These are phyloP conservation scores for Panthera uncia DNA, from an alignment of 2,113 vertebrate species.

Conservation along the genomic window DNA sequence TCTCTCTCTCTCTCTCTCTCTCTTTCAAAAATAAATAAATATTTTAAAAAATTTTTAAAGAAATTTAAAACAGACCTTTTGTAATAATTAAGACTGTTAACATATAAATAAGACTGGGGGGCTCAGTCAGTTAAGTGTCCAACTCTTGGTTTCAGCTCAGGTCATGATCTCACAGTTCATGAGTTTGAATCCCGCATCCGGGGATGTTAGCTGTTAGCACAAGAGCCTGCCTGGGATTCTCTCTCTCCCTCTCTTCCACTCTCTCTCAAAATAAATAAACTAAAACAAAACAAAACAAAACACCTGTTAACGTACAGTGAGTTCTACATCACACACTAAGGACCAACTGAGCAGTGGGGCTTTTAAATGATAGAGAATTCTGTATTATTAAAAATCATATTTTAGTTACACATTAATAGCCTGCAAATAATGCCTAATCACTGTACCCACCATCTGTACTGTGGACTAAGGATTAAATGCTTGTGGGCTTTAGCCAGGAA, in stretches of 20 bases:
- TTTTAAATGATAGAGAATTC: conserved; percentile 34
- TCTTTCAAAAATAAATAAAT: no score
- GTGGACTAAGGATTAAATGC: neutral
- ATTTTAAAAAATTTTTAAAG: neutral
- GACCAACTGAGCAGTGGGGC: neutral
- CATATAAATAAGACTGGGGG: neutral
- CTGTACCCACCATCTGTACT: neutral
- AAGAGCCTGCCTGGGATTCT: no score
- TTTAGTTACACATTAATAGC: conserved; percentile 15
- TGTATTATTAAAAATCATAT: neutral
- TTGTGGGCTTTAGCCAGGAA: neutral
- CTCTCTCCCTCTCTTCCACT: no score
- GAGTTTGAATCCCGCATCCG: no score
- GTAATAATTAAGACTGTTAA: neutral
- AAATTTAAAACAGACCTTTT: conserved; percentile 24
- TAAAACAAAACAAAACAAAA: no score
- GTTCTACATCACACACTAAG: conserved; percentile 6
- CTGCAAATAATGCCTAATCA: neutral
- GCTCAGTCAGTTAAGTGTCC: no score
- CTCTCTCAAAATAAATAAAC: no score
- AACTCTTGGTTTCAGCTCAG: no score
- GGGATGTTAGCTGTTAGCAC: no score
- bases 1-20: no score
- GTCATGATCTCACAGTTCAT: no score
- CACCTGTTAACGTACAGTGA: neutral